These are phyloP conservation scores for Gadopsis marmoratus DNA, from an alignment of 2,797 vertebrate genomes.

Conservation along the genomic window DNA sequence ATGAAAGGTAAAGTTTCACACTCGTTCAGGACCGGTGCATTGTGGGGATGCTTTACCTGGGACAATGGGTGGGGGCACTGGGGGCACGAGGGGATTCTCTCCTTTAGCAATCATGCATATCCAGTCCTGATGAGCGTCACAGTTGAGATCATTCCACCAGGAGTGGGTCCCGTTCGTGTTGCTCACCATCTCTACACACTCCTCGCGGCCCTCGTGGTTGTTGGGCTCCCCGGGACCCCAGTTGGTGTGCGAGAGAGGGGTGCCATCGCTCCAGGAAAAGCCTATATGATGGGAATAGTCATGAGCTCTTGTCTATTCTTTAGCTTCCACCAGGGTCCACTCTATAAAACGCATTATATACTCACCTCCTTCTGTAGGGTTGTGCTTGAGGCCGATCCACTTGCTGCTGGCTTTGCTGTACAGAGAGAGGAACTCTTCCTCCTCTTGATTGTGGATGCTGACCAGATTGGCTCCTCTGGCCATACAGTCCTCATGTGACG, in stretches of 20 bases:
- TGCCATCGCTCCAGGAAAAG: constrained; percentile 84
- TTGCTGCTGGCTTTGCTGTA: constrained; percentile 80
- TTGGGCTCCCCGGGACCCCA: constrained; percentile 86
- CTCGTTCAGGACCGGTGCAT: background rate
- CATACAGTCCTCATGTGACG: constrained; percentile 81
- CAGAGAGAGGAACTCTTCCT: constrained; percentile 81
- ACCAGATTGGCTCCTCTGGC: constrained; percentile 79
- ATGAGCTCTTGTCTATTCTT: background rate
- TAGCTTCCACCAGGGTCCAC: background rate
- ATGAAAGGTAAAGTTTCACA: background rate
- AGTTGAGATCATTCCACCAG: constrained; percentile 87
- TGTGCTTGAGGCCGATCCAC: constrained; percentile 86
- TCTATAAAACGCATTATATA: background rate
- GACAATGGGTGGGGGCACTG: constrained; percentile 73
- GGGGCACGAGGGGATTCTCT: constrained; percentile 77
- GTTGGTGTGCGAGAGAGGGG: constrained; percentile 84
- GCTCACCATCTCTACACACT: constrained; percentile 88
- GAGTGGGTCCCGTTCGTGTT: constrained; percentile 76
- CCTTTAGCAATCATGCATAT: constrained; percentile 86
- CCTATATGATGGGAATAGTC: constrained; percentile 56
- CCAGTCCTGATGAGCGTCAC: constrained; percentile 87
- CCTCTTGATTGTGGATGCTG: constrained; percentile 84
- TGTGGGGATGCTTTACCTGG: constrained; percentile 67
- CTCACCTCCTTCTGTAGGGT: constrained; percentile 81
- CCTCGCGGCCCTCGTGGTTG: constrained; percentile 83